phyloP scores from a whole-genome alignment of 2,888 invertebrate species.

The Cynaeus angustus region DNA sequence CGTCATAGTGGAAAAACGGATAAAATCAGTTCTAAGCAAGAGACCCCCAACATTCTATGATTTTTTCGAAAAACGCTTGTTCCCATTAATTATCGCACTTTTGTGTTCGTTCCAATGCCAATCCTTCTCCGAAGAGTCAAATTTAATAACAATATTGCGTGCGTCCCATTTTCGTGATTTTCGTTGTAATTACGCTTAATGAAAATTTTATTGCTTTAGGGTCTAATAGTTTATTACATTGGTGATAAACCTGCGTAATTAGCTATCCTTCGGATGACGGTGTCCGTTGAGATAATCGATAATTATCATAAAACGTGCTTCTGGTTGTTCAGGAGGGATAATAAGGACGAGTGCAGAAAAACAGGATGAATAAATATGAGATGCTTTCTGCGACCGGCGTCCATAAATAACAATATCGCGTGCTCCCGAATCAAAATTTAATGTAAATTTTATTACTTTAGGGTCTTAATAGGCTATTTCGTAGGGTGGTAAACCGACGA shows the following conservation, averaged over 20 bases:
- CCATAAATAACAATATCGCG: constrained; percentile 37
- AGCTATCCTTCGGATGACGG: constrained; percentile 12
- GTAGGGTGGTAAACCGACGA: constrained; percentile 36
- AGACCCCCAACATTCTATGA: background rate
- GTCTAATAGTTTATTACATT: constrained; percentile 28
- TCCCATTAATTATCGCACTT: constrained; percentile 11
- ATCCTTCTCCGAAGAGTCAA: constrained; percentile 1
- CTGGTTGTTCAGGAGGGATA: background rate
- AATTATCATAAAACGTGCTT: constrained; percentile 30
- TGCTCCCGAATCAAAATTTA: constrained; percentile 37
- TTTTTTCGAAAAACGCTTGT: constrained; percentile 1
- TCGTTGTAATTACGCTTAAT: constrained; percentile 29
- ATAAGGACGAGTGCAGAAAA: constrained; percentile 2
- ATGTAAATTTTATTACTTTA: constrained; percentile 39
- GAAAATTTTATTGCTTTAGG: constrained; percentile 38
- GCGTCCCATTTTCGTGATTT: constrained; percentile 34
- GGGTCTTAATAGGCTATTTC: constrained; percentile 39
- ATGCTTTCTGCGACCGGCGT: background rate
- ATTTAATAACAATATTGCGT: constrained; percentile 39
- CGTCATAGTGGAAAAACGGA: constrained; percentile 6
- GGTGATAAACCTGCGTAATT: constrained; percentile 33
- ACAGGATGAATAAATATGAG: background rate
- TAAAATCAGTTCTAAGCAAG: constrained; percentile 2
- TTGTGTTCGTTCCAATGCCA: background rate
- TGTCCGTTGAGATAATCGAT: constrained; percentile 28